These are phyloP conservation scores for Macrobrachium nipponense DNA, from an alignment of 1,140 invertebrate species.

Conservation along the genomic window DNA sequence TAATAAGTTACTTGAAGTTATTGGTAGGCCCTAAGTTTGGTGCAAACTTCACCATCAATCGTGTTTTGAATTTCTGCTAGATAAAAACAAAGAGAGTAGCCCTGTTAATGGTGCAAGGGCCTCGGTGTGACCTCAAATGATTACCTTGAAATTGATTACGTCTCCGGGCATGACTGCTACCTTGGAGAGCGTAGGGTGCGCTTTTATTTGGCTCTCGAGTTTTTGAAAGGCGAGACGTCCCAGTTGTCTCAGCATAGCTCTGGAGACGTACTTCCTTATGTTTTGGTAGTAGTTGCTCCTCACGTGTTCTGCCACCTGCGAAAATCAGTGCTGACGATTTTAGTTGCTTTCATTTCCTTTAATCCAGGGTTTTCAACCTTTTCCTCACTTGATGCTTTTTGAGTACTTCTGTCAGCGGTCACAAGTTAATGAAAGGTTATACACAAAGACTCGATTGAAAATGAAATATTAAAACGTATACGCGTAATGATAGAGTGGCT, in stretches of 20 bases:
- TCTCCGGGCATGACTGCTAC: slow-evolving; percentile 3
- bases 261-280: slow-evolving; percentile 1
- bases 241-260: slow-evolving; percentile 22
- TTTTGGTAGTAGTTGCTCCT: slow-evolving; percentile 33
- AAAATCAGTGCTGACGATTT: neutral
- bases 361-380: neutral
- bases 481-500: too few species aligned
- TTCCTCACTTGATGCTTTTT: too few species aligned
- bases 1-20: too few species aligned
- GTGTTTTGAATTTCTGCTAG: too few species aligned
- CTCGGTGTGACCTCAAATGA: neutral
- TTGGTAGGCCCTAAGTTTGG: too few species aligned
- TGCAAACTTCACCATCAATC: too few species aligned
- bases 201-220: neutral
- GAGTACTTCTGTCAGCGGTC: too few species aligned
- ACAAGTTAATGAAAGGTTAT: too few species aligned
- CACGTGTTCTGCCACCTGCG: slow-evolving; percentile 25
- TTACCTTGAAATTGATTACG: slow-evolving; percentile 16
- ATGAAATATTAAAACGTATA: too few species aligned
- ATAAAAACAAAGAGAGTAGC: too few species aligned
- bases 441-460: too few species aligned
- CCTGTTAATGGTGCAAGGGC: too few species aligned
- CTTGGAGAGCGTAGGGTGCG: neutral
- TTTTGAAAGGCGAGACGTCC: neutral
- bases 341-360: neutral